These are phyloP conservation scores for Hydractinia echinata DNA, from an alignment of 30 jellyfish, hydroid and myxozoan genomes.

Conservation along the genomic window DNA sequence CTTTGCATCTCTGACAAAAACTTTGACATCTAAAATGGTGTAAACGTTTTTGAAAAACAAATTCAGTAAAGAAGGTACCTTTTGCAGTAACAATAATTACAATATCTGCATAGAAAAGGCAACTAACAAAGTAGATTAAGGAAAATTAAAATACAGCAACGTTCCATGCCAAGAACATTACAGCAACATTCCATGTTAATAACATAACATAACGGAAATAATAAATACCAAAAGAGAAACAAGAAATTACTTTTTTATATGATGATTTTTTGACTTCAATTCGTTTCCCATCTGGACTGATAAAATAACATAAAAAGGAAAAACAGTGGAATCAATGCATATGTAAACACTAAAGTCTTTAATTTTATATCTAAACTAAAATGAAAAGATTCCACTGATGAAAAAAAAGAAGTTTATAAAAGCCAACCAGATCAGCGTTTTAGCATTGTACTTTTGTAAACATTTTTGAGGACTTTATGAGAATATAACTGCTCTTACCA, in stretches of 20 bases:
- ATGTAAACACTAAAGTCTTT: neutral
- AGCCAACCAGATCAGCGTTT: neutral
- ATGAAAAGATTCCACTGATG: too few species aligned
- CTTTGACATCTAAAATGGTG: constrained; percentile 64
- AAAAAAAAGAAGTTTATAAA: too few species aligned
- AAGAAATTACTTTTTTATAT: constrained; percentile 52
- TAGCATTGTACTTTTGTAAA: neutral
- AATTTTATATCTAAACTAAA: neutral
- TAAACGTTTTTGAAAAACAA: neutral
- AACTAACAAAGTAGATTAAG: too few species aligned
- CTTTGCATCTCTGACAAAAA: constrained; percentile 66
- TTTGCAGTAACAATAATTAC: too few species aligned
- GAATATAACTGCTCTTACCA: neutral
- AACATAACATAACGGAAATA: too few species aligned
- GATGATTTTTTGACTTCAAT: constrained; percentile 71
- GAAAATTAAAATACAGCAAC: too few species aligned
- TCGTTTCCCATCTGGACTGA: constrained; percentile 77
- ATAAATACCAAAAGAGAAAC: neutral
- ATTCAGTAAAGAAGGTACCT: neutral
- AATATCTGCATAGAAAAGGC: too few species aligned
- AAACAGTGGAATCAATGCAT: neutral
- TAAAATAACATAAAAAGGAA: neutral
- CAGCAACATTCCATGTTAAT: too few species aligned
- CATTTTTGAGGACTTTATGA: neutral
- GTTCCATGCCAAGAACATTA: too few species aligned